Percentiles rank a stretch among this genome's conserved stretches.
These are phyloP conservation scores for Mactromeris polynyma DNA, from an alignment of 2,888 invertebrate genomes.

Conservation along the genomic window DNA sequence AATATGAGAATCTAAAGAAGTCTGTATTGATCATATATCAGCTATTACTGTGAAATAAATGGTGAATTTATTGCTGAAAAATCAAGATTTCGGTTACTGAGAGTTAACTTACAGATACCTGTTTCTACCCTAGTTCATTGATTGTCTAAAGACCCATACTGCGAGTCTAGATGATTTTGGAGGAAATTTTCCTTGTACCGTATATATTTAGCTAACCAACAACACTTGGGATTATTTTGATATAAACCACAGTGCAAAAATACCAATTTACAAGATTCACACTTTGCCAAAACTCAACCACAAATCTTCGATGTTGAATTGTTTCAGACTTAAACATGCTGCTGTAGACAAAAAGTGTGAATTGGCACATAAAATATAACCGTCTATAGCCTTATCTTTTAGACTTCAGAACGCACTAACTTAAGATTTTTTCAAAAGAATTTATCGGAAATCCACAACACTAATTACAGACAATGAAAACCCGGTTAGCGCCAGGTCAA, in stretches of 20 bases:
- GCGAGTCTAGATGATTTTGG: background rate
- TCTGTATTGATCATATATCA: background rate
- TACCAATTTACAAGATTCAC: background rate
- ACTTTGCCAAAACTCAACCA: conserved; percentile 14
- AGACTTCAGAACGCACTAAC: background rate
- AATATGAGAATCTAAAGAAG: background rate
- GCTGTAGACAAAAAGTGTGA: background rate
- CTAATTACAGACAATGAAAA: background rate
- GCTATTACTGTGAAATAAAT: conserved; percentile 8
- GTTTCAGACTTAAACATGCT: background rate
- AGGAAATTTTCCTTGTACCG: background rate
- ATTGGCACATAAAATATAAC: background rate
- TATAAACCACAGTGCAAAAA: background rate
- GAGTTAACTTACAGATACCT: background rate
- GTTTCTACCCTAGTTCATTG: background rate
- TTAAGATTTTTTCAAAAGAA: background rate
- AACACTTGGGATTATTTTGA: background rate
- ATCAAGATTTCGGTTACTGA: background rate
- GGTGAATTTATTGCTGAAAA: conserved; percentile 9
- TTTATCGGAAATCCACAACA: background rate
- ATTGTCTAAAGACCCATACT: background rate
- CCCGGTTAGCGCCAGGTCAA: background rate
- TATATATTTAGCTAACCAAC: background rate
- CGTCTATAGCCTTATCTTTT: background rate
- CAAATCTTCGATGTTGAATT: background rate